phyloP scores from a whole-genome alignment of 1,140 invertebrate genomes.

The Anadara kagoshimensis region DNA sequence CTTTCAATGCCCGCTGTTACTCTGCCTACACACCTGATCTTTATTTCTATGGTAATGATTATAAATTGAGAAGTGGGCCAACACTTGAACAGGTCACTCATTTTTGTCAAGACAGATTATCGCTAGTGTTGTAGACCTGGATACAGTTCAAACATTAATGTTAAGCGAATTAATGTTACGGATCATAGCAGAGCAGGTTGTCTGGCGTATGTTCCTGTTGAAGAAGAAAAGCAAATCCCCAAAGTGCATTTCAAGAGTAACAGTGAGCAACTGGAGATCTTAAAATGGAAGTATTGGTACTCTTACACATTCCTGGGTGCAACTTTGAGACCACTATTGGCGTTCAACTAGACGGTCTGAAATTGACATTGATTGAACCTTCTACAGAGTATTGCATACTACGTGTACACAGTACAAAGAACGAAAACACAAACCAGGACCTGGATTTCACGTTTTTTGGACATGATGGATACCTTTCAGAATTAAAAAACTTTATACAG shows the following conservation, averaged over 20 bases:
- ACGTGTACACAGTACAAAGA: slow-evolving; percentile 31
- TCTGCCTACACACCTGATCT: slow-evolving; percentile 34
- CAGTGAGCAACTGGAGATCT: slow-evolving; percentile 42
- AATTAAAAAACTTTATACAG: slow-evolving; percentile 29
- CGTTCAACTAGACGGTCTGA: slow-evolving; percentile 39
- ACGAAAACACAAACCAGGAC: slow-evolving; percentile 26
- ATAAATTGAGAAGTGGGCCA: slow-evolving; percentile 41
- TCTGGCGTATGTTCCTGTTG: slow-evolving; percentile 8
- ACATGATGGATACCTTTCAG: slow-evolving; percentile 34
- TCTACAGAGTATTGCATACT: slow-evolving; percentile 32
- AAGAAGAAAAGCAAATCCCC: slow-evolving; percentile 29
- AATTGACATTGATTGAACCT: slow-evolving; percentile 39
- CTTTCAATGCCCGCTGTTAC: slow-evolving; percentile 40
- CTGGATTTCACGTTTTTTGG: slow-evolving; percentile 31
- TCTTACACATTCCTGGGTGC: slow-evolving; percentile 39
- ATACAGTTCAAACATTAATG: slow-evolving; percentile 26
- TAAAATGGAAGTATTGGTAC: slow-evolving; percentile 32
- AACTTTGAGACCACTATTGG: slow-evolving; percentile 39
- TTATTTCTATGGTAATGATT: slow-evolving; percentile 38
- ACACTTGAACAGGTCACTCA: slow-evolving; percentile 42
- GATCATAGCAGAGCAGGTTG: slow-evolving; percentile 25
- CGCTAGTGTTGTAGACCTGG: slow-evolving; percentile 24
- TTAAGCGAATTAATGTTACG: slow-evolving; percentile 27
- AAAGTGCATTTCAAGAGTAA: slow-evolving; percentile 36
- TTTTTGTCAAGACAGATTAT: slow-evolving; percentile 35